Conservation (phyloP, 2,797 vertebrate species). For the Hemibagrus guttatus region DNA sequence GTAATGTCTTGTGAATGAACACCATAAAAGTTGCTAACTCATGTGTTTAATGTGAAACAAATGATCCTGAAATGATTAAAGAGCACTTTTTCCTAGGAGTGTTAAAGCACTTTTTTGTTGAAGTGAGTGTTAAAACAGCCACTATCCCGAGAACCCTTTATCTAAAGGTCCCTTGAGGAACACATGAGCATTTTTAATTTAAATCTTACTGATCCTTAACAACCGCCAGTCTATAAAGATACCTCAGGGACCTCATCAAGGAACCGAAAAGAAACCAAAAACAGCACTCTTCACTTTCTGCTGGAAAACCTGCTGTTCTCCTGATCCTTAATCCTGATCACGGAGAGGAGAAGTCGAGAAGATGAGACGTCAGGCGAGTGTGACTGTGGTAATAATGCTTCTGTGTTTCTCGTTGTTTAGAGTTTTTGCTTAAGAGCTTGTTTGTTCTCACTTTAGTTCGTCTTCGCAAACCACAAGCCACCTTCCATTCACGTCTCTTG, state of each 20-base stretch:
- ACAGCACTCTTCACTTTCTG: slow-evolving; percentile 8
- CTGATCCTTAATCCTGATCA: slow-evolving; percentile 33
- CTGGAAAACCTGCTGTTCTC: slow-evolving; percentile 1
- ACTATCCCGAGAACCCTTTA: not conserved
- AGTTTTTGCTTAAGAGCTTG: not conserved
- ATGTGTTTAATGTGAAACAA: not conserved
- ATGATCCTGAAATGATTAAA: not conserved
- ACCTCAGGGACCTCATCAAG: not conserved
- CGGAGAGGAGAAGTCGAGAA: not conserved
- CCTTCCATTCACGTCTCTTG: slow-evolving; percentile 64
- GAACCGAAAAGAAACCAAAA: not conserved
- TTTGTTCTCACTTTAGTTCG: slow-evolving; percentile 24
- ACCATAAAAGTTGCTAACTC: not conserved
- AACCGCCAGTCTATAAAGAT: not conserved
- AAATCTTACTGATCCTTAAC: not conserved
- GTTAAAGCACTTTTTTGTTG: not conserved
- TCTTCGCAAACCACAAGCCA: slow-evolving; percentile 64
- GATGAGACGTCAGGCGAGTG: not conserved
- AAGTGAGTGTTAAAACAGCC: not conserved
- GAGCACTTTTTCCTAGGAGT: not conserved
- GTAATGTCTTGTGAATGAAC: not conserved
- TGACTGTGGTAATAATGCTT: slow-evolving; percentile 3
- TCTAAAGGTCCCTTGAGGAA: not conserved
- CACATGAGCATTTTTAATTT: not conserved
- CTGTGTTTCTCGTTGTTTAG: not conserved